Conservation (phyloP, 2,113 vertebrate genomes). For the Oncorhynchus mykiss region DNA sequence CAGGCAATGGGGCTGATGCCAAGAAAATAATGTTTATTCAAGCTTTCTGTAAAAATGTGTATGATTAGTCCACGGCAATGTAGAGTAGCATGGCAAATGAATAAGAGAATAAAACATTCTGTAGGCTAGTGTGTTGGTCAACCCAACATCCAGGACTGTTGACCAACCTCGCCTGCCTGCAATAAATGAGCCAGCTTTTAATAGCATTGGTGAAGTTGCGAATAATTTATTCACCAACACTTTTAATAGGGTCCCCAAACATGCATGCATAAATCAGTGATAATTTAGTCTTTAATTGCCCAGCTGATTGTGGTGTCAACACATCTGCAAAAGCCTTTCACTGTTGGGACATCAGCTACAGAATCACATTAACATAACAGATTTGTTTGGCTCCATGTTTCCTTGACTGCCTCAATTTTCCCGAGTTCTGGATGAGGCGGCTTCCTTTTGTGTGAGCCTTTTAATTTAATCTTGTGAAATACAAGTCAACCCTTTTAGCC, state of each 20-base stretch:
- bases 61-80: too few species aligned
- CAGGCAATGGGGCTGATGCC: too few species aligned
- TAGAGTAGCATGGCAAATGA: too few species aligned
- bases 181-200: not conserved
- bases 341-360: not conserved
- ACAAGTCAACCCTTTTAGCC: constrained; percentile 8
- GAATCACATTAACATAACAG: not conserved
- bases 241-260: constrained; percentile 14
- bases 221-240: constrained; percentile 9
- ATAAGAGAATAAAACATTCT: too few species aligned
- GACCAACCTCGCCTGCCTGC: not conserved
- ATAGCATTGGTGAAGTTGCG: constrained; percentile 11
- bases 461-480: constrained; percentile 4
- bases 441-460: not conserved
- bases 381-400: not conserved
- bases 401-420: not conserved
- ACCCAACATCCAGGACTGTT: not conserved
- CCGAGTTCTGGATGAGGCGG: not conserved
- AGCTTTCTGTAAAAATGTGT: too few species aligned
- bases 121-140: not conserved
- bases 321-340: not conserved
- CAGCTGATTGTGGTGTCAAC: constrained; percentile 15
- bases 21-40: too few species aligned
- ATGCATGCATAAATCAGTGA: constrained; percentile 31
- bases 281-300: constrained; percentile 34